Evolutionary conservation across 2,888 invertebrate species (phyloP), one percentile per base, ranked within the genome.

Genomic region (Arenicola marina): DNA sequence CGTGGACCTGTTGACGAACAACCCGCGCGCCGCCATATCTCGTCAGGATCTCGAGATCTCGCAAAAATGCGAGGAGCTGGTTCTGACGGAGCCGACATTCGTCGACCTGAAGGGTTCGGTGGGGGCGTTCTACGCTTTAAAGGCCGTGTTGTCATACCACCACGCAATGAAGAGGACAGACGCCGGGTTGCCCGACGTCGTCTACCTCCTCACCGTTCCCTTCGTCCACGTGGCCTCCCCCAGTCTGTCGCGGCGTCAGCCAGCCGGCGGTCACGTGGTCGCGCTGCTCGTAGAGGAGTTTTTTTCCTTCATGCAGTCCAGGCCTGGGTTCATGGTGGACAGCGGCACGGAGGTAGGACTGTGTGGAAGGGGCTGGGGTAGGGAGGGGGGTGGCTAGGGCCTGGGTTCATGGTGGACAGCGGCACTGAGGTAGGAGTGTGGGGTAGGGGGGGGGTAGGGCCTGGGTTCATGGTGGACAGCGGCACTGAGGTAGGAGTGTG

Each of bases 111-210:
- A 74, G 58, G 80, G 79, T 11, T 79, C 79, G 34, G 73, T 78
- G 60, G 82, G 82, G 31, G 76, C 76, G 24, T 80, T 81, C 60
- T 80, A 79, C 71, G 80, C 73, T 1, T 79, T 81, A 78, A 83
- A 81, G 63, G 81, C 82, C 18, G 77, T 79, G 2, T 58, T 83
- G 28, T 83, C 83, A 0, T 83, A 81, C 68, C 76, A 78, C 65
- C 83, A 83, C 66, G 73, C 79, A 32, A 68, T 63, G 21, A 75
- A 73, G 62, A 72, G 60, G 59, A 76, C 77, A n/a, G 71, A 70
- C 43, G 72, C 67, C 11, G 63, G 76, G 34, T 70, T 83, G 32
- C 59, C 72, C 46, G 80, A 80, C 56, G 75, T 76, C 1, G 80
- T 82, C 63, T 80, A 77, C 64, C 67, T 80, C 57, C 71, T 82